Base-by-base conservation (phyloP, 2,888 invertebrate genomes). In the Proisotoma minuta region DNA sequence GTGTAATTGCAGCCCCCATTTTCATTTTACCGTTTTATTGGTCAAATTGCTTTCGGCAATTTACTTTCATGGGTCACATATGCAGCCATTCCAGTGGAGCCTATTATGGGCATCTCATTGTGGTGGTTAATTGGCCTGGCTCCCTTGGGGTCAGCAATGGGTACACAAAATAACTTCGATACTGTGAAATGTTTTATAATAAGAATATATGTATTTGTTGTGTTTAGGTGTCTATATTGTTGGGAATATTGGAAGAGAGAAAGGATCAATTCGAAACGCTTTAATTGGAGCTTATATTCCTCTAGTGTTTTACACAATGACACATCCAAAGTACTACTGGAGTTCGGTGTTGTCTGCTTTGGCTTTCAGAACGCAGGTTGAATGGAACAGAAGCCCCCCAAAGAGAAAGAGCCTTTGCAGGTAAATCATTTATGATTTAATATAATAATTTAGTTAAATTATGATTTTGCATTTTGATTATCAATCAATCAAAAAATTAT, bases 221-320 rank as follows among this genome's bases (percentile, higher is more conserved):
- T 34, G 34, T 78, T 22, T 77, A 92, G 96, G 94, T 73, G 89
- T 93, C 0, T 90, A 92, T 87, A 82, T 87, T 0, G 90, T 94
- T 8, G 94, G 94, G 26, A 96, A 95, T 75, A 87, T 95, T 67
- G 95, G 95, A 0, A 83, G 87, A 1, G 88, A 94, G 76, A 81
- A 83, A 74, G 93, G 93, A 1, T 78, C 82, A 0, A 80, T 91
- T 29, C 85, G 85, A 80, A 82, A 85, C 76, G 83, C 90, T 0
- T 76, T 92, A 0, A 57, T 84, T 0, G 86, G 84, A 0, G 85
- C 94, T 0, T 86, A 87, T 73, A 85, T 89, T 75, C 85, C 87
- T 0, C 76, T 86, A 0, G 84, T 89, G 18, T 86, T 87, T 78
- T 76, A 77, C 39, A 81, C 88, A 54, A 86, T 84, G 60, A 89